Base-by-base conservation (phyloP, 2,113 vertebrate species). In the Laterallus jamaicensis region DNA sequence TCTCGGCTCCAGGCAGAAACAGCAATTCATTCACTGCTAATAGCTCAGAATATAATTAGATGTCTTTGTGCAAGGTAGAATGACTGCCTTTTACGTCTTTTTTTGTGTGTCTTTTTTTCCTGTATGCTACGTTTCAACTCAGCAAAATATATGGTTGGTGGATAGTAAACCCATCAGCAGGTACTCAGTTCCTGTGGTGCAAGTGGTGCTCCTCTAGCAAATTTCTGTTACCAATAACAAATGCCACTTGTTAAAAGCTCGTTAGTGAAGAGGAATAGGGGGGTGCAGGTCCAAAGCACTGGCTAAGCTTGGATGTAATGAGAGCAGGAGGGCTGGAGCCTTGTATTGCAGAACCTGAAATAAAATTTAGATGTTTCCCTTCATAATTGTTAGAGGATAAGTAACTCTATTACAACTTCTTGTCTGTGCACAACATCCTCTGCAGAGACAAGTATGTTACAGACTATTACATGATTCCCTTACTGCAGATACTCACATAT, bases 41-140 rank as follows among this genome's bases (percentile, higher is more conserved):
- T 82, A 82, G 90, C 54, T 84, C 63, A 88, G 82, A 79, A 85
- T 86, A 85, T 96, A 97, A 96, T 97, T 95, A 96, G 67, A 62
- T 50, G 7, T 79, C 88, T 93, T 95, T 95, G 80, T 92, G 81
- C 77, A 88, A 66, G 78, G 82, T 68, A 69, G 44, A 74, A 67
- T 79, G 16, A 94, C 59, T 90, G 55, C 2, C 66, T 35, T 82
- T 62, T 42, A 15, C 3, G 25, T 42, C 47, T 66, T 76, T 82
- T 76, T 31, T 56, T 56, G 18, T 56, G 11, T 25, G 8, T 11
- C 22, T 18, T 13, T 5, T 52, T 62, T 35, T 66, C 15, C 55
- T 73, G 12, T 77, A 25, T 89, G 77, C 75, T 95, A 66, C 68
- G 14, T 82, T 96, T 94, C 68, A 91, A 58, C 49, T 55, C 75